phyloP scores from a whole-genome alignment of 2,113 vertebrate species.

The Chunga burmeisteri region DNA sequence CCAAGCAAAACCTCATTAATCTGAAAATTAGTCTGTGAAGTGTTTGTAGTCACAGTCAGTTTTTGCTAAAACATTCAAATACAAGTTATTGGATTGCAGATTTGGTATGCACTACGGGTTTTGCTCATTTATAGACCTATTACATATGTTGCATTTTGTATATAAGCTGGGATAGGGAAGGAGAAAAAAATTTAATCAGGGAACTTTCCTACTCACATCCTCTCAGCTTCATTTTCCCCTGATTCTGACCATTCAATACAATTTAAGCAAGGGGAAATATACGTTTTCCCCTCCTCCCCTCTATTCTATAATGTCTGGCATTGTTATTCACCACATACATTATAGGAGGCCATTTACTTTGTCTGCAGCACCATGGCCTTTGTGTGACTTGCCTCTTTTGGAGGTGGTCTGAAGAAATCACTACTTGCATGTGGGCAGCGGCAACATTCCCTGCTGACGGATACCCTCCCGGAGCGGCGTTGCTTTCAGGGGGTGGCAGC shows the following conservation, averaged over 20 bases:
- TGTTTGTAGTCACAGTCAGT: background rate
- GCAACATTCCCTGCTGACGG: background rate
- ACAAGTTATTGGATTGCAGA: background rate
- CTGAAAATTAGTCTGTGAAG: slow-evolving; percentile 37
- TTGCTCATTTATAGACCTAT: slow-evolving; percentile 1
- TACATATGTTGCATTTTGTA: background rate
- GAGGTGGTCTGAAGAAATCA: background rate
- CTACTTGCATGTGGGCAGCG: background rate
- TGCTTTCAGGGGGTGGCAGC: background rate
- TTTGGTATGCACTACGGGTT: background rate
- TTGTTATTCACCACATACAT: background rate
- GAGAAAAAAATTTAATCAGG: background rate
- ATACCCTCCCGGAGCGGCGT: rapidly evolving
- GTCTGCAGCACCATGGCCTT: background rate
- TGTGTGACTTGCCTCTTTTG: background rate
- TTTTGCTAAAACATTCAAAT: slow-evolving; percentile 33
- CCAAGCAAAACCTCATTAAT: slow-evolving; percentile 12
- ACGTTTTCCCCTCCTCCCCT: background rate
- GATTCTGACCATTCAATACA: background rate
- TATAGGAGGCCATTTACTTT: background rate
- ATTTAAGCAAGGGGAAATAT: background rate
- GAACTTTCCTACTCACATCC: background rate
- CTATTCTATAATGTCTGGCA: background rate
- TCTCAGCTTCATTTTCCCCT: background rate
- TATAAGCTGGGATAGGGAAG: background rate